Evolutionary conservation across 2,888 invertebrate species (phyloP).

Genomic region (Andricus curvator): DNA sequence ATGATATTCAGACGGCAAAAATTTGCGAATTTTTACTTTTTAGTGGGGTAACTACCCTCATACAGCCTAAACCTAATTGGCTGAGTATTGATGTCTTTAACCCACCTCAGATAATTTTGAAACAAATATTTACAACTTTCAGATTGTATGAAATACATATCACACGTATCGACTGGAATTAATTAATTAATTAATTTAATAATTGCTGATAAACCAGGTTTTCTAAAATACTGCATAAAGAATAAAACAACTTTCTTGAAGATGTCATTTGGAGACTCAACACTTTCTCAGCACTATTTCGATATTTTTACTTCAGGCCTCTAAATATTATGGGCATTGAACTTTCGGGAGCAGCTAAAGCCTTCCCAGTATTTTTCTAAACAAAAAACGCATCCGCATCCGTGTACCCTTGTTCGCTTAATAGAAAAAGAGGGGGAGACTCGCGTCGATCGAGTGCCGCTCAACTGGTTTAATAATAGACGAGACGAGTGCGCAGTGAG

Average conservation of each 20-base stretch:
- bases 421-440: slow-evolving; percentile 12
- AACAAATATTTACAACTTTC: no score
- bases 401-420: slow-evolving; percentile 4
- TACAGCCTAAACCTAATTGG: no score
- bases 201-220: no score
- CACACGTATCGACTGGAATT: no score
- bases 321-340: neutral
- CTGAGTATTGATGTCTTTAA: no score
- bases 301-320: neutral
- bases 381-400: slow-evolving; percentile 24
- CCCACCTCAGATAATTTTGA: no score
- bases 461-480: slow-evolving; percentile 46
- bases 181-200: no score
- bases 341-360: neutral
- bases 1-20: no score
- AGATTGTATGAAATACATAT: no score
- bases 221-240: neutral
- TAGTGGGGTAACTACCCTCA: no score
- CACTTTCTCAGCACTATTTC: neutral
- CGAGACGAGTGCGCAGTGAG: slow-evolving; percentile 44
- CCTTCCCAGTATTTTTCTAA: neutral
- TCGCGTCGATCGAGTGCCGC: slow-evolving; percentile 41
- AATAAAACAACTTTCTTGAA: neutral
- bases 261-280: neutral
- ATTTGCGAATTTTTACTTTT: no score